Conservation (phyloP, 2,888 invertebrate genomes). For the Globia sparganii region DNA sequence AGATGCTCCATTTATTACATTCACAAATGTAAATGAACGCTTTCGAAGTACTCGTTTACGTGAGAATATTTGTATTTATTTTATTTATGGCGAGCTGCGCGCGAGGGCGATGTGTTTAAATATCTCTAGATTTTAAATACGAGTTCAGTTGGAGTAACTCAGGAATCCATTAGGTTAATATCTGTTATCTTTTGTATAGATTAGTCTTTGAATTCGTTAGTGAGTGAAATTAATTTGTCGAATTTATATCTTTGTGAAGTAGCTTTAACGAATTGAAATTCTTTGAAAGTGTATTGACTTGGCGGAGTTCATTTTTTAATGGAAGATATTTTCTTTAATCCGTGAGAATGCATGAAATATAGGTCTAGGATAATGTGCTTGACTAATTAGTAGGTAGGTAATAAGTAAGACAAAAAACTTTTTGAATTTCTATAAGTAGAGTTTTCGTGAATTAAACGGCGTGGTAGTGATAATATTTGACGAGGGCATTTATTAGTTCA, state of each 20-base stretch:
- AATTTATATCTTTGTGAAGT: constrained; percentile 57
- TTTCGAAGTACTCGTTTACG: constrained; percentile 89
- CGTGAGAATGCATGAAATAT: constrained; percentile 1
- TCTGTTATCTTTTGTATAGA: constrained; percentile 84
- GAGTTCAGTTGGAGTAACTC: constrained; percentile 84
- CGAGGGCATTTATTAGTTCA: constrained; percentile 60
- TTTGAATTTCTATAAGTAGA: background rate
- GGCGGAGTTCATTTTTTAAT: constrained; percentile 25
- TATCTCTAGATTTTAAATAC: constrained; percentile 89
- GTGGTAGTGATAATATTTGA: constrained; percentile 59
- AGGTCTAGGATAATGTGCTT: constrained; percentile 2
- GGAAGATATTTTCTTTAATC: constrained; percentile 17
- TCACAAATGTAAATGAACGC: constrained; percentile 89
- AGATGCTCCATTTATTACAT: constrained; percentile 89
- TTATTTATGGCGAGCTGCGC: constrained; percentile 88
- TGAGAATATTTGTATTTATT: constrained; percentile 91
- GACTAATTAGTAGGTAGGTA: constrained; percentile 7
- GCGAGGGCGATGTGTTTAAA: constrained; percentile 89
- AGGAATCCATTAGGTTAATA: constrained; percentile 87
- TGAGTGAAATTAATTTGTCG: constrained; percentile 67
- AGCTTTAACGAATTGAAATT: constrained; percentile 53
- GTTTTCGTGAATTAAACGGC: constrained; percentile 44
- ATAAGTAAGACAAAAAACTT: background rate
- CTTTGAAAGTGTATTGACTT: constrained; percentile 27
- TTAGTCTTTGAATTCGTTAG: constrained; percentile 67